A percentile compares a stretch with the other conserved stretches of the same genome.
Evolutionary conservation across 2,888 invertebrate genomes (phyloP).

Genomic region (Tiliacea citrago): DNA sequence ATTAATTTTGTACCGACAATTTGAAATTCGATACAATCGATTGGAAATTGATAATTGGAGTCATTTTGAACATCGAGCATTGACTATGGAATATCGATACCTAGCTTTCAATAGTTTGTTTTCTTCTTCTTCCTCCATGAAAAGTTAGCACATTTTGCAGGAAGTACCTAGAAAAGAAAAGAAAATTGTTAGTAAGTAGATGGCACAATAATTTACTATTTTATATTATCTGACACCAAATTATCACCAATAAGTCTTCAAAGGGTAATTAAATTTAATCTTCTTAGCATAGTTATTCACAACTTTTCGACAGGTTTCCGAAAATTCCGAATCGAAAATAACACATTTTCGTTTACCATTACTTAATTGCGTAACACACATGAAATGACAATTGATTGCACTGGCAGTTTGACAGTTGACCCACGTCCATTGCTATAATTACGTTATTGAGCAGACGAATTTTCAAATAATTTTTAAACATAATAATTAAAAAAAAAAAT

Average conservation of each 20-base stretch:
- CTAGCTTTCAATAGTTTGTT: not conserved
- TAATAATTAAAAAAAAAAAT: too few species aligned
- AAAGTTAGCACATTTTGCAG: not conserved
- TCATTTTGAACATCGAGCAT: not conserved
- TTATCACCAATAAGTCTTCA: not conserved
- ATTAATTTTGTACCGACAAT: slow-evolving; percentile 33
- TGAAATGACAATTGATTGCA: too few species aligned
- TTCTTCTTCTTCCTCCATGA: slow-evolving; percentile 4
- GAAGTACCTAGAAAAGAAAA: slow-evolving; percentile 25
- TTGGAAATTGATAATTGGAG: slow-evolving; percentile 15
- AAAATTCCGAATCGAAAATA: too few species aligned
- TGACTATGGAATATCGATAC: slow-evolving; percentile 20
- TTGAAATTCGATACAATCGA: slow-evolving; percentile 18
- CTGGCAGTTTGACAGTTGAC: too few species aligned
- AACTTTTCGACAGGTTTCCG: too few species aligned
- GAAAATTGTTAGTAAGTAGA: not conserved
- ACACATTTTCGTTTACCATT: too few species aligned
- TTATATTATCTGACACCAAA: not conserved
- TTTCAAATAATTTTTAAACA: too few species aligned
- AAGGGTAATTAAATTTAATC: not conserved
- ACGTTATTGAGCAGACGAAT: too few species aligned
- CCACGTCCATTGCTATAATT: too few species aligned
- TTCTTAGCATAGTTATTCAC: too few species aligned
- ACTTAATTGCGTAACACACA: too few species aligned
- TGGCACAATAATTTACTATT: not conserved